Percentiles rank a stretch among this genome's conserved stretches.
Evolutionary conservation across 1,140 invertebrate species (phyloP).

Genomic region (Sycophaga agraensis): DNA sequence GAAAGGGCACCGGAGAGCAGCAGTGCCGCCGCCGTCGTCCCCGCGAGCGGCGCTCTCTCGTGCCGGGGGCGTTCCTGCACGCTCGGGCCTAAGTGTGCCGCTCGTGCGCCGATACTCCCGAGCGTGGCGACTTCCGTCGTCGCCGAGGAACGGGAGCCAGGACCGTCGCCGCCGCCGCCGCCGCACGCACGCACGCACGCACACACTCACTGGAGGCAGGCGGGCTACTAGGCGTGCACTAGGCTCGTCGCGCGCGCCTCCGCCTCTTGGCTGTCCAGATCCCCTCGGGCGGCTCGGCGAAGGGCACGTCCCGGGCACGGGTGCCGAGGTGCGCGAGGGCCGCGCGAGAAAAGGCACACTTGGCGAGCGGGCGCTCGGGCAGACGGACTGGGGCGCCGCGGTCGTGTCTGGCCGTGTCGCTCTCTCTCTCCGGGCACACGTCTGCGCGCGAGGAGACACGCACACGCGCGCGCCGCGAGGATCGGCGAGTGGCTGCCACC

Average conservation of each 20-base stretch:
- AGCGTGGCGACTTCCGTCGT: constrained; percentile 6
- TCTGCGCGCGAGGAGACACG: no score
- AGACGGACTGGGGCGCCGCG: no score
- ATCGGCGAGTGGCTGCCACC: constrained; percentile 3
- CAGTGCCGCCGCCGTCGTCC: neutral
- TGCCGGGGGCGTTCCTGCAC: neutral
- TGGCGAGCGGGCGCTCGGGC: no score
- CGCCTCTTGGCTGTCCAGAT: constrained; percentile 1
- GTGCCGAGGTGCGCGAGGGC: no score
- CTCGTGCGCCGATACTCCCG: constrained; percentile 4
- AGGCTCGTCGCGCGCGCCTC: constrained; percentile 4
- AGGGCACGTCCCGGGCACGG: no score
- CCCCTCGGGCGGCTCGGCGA: no score
- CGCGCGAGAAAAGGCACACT: no score
- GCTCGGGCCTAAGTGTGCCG: neutral
- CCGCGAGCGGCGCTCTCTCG: neutral
- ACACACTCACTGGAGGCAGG: neutral
- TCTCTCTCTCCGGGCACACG: no score
- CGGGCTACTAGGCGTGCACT: neutral
- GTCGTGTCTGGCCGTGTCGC: no score
- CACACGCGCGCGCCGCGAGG: neutral
- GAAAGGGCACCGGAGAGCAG: neutral
- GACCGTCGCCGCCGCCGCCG: neutral
- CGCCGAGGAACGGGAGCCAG: constrained; percentile 5
- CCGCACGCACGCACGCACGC: neutral